phyloP scores from a whole-genome alignment of 2,888 invertebrate species.

The Xylocampa areola region DNA sequence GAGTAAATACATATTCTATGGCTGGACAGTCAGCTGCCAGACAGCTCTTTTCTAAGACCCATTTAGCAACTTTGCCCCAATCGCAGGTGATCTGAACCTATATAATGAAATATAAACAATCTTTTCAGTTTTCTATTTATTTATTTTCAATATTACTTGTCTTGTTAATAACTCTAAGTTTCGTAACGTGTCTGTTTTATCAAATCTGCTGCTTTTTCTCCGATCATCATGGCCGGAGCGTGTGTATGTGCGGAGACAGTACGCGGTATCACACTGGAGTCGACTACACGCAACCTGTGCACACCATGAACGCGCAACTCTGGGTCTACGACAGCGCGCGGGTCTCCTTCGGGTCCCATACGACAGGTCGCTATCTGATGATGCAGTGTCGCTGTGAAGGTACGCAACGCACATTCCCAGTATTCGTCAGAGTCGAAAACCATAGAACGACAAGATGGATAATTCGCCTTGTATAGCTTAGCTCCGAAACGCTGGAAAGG shows the following conservation, averaged over 20 bases:
- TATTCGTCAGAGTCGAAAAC: conserved; percentile 91
- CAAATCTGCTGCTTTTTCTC: conserved; percentile 92
- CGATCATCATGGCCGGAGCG: conserved; percentile 92
- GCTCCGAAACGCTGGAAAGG: conserved; percentile 90
- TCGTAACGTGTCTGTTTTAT: conserved; percentile 84
- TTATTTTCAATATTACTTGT: no score
- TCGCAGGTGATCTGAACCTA: no score
- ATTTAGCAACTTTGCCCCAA: no score
- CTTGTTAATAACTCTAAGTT: conserved; percentile 26
- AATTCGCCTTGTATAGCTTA: conserved; percentile 83
- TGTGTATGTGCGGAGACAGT: conserved; percentile 92
- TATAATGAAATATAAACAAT: background rate
- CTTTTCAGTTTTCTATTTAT: conserved; percentile 15
- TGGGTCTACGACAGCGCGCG: conserved; percentile 91
- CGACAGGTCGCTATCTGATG: conserved; percentile 92
- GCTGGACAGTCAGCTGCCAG: no score
- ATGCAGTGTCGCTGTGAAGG: conserved; percentile 90
- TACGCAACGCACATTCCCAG: conserved; percentile 92
- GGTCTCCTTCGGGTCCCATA: conserved; percentile 92
- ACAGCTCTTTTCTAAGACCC: no score
- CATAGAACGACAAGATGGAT: conserved; percentile 86
- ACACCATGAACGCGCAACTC: conserved; percentile 91
- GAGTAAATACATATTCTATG: no score
- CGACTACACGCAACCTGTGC: conserved; percentile 90
- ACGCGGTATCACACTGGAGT: conserved; percentile 92